Base-by-base conservation (phyloP, 2,888 invertebrate species). In the Mycalesis mineus region DNA sequence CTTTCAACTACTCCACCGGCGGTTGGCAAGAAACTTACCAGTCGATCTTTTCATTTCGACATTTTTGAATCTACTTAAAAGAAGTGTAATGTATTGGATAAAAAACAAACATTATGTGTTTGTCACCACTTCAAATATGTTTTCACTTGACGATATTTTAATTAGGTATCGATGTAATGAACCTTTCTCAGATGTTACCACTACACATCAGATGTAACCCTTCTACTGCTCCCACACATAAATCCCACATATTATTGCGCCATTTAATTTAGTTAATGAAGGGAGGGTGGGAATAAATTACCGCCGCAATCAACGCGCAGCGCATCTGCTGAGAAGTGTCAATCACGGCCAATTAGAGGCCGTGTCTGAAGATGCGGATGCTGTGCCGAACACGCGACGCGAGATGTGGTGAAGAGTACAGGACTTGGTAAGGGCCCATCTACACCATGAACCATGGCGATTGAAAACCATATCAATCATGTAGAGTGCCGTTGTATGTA, bases 261-360 rank as follows among this genome's bases (percentile, higher is more conserved):
- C 37, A 37, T 17, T 42, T 28, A 1, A 22, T 42, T 42, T 17
- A 49, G 39, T 14, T 55, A 59, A 59, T 52, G 55, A 59, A 59
- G 55, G 22, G 13, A 51, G 50, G 41, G 48, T 49, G 48, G 33
- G 47, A 47, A 55, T 61, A 61, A 55, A 61, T 51, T 36, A 57
- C n/a, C 29, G 17, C n/a, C 29, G 40, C 51, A 57, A 61, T 57
- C 57, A 57, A 53, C 44, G 57, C 28, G 45, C 50, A 31, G 4
- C 31, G 40, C 47, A 41, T 31, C 55, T 49, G 55, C 48, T 11
- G n/a, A 48, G 17, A 22, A n/a, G 42, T 40, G 47, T 47, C 57
- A 48, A 22, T 53, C 57, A 48, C 14, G 5, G 22, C 48, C 48
- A 53, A 57, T 57, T 57, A 57, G 52, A 48, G 17, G 17, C 7